These are phyloP conservation scores for Hartigia nigra DNA, from an alignment of 2,888 invertebrate genomes.

Conservation along the genomic window DNA sequence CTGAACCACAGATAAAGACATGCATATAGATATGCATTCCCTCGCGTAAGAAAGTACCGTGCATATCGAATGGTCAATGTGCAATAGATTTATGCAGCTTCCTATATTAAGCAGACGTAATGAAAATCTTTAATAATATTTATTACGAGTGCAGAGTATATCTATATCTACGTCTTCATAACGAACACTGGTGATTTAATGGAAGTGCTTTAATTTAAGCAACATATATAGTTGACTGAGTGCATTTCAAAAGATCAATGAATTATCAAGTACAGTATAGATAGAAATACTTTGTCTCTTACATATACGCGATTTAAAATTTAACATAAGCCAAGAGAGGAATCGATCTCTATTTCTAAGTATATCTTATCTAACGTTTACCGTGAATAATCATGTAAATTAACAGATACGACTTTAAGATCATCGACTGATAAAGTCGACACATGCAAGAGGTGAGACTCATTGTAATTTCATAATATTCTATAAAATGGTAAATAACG, in stretches of 20 bases:
- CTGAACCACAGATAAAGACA: neutral
- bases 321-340: neutral
- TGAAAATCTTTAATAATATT: neutral
- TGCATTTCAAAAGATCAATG: neutral
- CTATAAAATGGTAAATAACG: neutral
- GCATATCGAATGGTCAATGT: neutral
- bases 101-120: neutral
- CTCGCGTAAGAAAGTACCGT: neutral
- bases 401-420: neutral
- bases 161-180: too few species aligned
- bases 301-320: neutral
- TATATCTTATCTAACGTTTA: neutral
- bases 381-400: neutral
- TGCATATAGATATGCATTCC: neutral
- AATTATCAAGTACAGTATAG: neutral
- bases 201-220: neutral
- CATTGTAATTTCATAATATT: neutral
- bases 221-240: neutral
- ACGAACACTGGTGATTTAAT: too few species aligned
- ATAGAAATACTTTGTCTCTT: neutral
- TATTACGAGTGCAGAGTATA: neutral
- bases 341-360: neutral
- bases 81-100: neutral
- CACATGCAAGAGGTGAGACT: neutral
- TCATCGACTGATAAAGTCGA: neutral